Percentiles rank a stretch among this genome's conserved stretches.
phyloP scores from a whole-genome alignment of 2,113 vertebrate species.

The Otis tarda region DNA sequence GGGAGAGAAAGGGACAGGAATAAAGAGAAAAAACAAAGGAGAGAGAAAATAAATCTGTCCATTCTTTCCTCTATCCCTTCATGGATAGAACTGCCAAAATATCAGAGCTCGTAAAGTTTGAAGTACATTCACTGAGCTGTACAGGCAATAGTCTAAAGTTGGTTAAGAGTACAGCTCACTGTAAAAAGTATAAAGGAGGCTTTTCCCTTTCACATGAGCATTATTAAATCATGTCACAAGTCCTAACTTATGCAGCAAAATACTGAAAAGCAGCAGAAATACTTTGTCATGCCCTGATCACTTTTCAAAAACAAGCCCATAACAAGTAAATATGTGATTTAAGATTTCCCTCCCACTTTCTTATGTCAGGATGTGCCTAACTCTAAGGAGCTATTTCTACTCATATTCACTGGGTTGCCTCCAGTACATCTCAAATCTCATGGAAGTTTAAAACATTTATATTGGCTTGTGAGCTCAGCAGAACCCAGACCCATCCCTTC shows the following conservation, averaged over 20 bases:
- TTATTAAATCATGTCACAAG: conserved; percentile 43
- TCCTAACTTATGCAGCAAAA: conserved; percentile 68
- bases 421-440: neutral
- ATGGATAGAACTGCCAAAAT: conserved; percentile 64
- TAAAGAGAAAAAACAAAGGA: conserved; percentile 60
- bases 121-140: conserved; percentile 81
- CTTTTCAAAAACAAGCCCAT: conserved; percentile 55
- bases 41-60: conserved; percentile 39
- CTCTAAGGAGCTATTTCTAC: neutral
- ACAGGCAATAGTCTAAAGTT: conserved; percentile 74
- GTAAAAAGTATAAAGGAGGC: conserved; percentile 58
- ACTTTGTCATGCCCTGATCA: conserved; percentile 68
- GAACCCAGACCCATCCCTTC: neutral
- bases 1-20: neutral
- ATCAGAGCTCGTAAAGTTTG: conserved; percentile 71
- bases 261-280: conserved; percentile 71
- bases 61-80: conserved; percentile 67
- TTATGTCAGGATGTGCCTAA: neutral
- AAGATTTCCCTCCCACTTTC: conserved; percentile 30
- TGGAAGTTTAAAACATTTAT: conserved; percentile 2
- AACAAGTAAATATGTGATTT: conserved; percentile 56
- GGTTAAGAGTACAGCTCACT: conserved; percentile 63
- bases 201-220: conserved; percentile 27
- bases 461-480: conserved; percentile 7
- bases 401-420: neutral